Evolutionary conservation across 2,113 vertebrate genomes (phyloP).

Genomic region (Mixornis gularis): DNA sequence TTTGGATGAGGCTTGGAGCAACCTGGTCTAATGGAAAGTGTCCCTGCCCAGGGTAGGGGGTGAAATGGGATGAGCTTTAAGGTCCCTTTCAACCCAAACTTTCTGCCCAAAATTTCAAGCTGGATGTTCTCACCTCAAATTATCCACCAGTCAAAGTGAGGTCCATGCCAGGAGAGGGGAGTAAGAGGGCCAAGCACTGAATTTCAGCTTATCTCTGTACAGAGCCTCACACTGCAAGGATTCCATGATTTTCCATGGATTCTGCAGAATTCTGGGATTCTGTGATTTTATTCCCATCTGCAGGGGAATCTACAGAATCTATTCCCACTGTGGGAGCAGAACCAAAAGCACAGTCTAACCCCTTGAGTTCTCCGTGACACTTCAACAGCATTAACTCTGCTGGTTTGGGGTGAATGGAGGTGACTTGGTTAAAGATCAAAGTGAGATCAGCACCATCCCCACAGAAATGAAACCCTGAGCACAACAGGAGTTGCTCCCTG

Average conservation of each 20-base stretch:
- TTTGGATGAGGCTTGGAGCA: not conserved
- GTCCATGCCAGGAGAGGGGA: not conserved
- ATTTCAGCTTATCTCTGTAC: not conserved
- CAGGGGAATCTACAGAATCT: not conserved
- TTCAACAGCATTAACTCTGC: fast-evolving
- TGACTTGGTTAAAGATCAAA: not conserved
- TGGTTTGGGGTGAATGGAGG: not conserved
- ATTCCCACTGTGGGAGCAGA: not conserved
- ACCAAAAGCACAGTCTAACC: not conserved
- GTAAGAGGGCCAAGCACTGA: not conserved
- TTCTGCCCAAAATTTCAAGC: not conserved
- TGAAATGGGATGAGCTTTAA: not conserved
- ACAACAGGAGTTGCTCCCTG: not conserved
- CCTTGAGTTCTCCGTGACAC: fast-evolving
- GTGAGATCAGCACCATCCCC: fast-evolving
- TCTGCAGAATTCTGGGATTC: not conserved
- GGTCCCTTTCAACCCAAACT: not conserved
- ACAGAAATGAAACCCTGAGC: fast-evolving
- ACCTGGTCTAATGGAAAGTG: not conserved
- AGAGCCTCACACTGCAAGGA: not conserved
- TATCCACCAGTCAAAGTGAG: not conserved
- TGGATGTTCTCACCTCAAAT: not conserved
- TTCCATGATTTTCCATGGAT: not conserved
- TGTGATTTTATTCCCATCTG: not conserved
- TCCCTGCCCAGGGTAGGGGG: not conserved